Evolutionary conservation across 2,888 invertebrate genomes (phyloP).

Genomic region (Noctua janthe): DNA sequence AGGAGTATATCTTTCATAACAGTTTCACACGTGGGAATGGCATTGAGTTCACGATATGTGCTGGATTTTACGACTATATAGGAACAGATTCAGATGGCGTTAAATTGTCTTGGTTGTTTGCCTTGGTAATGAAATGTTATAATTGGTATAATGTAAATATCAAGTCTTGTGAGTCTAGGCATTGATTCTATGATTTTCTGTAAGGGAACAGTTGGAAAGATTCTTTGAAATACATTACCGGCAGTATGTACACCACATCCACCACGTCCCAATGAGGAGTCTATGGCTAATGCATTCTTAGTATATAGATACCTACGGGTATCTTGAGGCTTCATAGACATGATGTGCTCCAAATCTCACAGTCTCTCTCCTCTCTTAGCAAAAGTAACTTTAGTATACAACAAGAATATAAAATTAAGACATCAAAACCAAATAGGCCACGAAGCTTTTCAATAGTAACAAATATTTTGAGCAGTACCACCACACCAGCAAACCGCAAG

Average conservation of each 20-base stretch:
- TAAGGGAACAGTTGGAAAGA: not conserved
- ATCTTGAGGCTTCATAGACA: not conserved
- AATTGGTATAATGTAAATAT: not conserved
- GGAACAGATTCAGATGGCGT: conserved; percentile 12
- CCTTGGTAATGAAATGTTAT: not conserved
- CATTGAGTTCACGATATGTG: conserved; percentile 23
- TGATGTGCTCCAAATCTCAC: not conserved
- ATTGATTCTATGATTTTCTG: not conserved
- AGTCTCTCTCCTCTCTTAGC: not conserved
- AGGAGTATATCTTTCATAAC: conserved; percentile 41
- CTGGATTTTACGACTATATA: conserved; percentile 22
- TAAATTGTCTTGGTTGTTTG: conserved; percentile 1
- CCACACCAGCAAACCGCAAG: conserved; percentile 8
- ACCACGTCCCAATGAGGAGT: not conserved
- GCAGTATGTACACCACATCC: not conserved
- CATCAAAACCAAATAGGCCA: not conserved
- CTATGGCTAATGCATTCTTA: not conserved
- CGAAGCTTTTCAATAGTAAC: not conserved
- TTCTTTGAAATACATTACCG: not conserved
- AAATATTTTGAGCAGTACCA: conserved; percentile 32
- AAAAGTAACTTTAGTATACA: too few species aligned
- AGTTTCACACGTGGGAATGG: conserved; percentile 48
- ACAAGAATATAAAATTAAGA: not conserved
- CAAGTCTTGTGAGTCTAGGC: not conserved
- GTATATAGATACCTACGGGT: not conserved